Evolutionary conservation across 2,888 invertebrate genomes (phyloP).

Genomic region (Agrochola litura): DNA sequence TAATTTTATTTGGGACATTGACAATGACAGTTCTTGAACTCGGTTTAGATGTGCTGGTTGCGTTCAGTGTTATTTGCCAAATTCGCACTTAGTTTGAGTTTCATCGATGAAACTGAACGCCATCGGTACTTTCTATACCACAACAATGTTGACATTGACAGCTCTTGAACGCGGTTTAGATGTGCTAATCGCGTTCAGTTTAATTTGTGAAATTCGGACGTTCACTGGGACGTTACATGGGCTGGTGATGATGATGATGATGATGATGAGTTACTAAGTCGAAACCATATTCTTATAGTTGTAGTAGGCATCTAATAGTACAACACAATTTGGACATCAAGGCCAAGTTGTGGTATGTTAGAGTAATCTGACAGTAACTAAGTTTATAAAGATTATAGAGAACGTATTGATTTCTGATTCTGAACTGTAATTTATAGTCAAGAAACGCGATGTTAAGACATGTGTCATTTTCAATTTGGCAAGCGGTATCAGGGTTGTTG

Average conservation of each 20-base stretch:
- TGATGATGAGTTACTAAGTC: background rate
- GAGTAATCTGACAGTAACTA: background rate
- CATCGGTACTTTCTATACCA: too few relatives aligned
- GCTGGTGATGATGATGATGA: background rate
- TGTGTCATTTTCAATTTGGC: slow-evolving; percentile 28
- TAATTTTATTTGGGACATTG: too few relatives aligned
- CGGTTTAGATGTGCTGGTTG: too few relatives aligned
- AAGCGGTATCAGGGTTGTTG: slow-evolving; percentile 73
- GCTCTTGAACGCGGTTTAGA: background rate
- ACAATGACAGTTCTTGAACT: too few relatives aligned
- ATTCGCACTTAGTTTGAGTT: too few relatives aligned
- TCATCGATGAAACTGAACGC: background rate
- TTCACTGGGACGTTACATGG: background rate
- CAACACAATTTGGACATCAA: background rate
- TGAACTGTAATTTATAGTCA: background rate
- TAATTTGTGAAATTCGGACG: background rate
- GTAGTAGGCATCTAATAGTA: background rate
- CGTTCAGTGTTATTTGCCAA: too few relatives aligned
- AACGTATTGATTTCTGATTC: background rate
- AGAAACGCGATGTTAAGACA: background rate
- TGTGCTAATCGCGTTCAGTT: background rate
- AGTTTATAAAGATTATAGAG: background rate
- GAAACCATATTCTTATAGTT: background rate
- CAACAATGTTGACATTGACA: too few relatives aligned
- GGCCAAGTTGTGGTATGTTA: background rate